Conservation (phyloP, 2,888 invertebrate genomes). For the Protophormia terraenovae region DNA sequence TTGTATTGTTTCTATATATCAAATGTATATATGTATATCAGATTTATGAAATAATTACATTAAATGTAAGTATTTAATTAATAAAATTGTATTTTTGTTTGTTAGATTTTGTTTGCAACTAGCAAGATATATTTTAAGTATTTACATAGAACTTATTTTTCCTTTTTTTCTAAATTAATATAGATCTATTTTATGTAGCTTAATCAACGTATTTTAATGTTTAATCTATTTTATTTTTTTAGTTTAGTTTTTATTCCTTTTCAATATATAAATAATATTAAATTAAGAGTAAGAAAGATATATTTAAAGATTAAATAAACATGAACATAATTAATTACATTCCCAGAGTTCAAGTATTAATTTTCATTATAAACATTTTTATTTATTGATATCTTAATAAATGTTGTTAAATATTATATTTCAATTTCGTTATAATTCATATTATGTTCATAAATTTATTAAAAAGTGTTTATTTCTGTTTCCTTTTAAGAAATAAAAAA, state of each 20-base stretch:
- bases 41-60: constrained; percentile 51
- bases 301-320: constrained; percentile 8
- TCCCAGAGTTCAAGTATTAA: constrained; percentile 61
- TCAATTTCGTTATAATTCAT: not conserved
- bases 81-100: not conserved
- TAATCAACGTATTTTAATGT: constrained; percentile 4
- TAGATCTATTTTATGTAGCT: constrained; percentile 36
- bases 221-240: not conserved
- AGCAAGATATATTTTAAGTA: constrained; percentile 44
- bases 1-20: not conserved
- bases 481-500: constrained; percentile 18
- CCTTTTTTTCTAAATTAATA: not conserved
- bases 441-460: constrained; percentile 9
- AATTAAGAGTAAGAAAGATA: not conserved
- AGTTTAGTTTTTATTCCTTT: not conserved
- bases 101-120: constrained; percentile 30
- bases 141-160: constrained; percentile 48
- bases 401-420: constrained; percentile 20
- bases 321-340: constrained; percentile 53
- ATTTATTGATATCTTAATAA: constrained; percentile 13
- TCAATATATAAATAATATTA: not conserved
- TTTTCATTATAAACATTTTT: constrained; percentile 20
- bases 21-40: not conserved
- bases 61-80: constrained; percentile 48
- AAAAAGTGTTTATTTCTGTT: not conserved